Evolutionary conservation across 2,797 vertebrate genomes (phyloP).

Genomic region (Coregonus ussuriensis): DNA sequence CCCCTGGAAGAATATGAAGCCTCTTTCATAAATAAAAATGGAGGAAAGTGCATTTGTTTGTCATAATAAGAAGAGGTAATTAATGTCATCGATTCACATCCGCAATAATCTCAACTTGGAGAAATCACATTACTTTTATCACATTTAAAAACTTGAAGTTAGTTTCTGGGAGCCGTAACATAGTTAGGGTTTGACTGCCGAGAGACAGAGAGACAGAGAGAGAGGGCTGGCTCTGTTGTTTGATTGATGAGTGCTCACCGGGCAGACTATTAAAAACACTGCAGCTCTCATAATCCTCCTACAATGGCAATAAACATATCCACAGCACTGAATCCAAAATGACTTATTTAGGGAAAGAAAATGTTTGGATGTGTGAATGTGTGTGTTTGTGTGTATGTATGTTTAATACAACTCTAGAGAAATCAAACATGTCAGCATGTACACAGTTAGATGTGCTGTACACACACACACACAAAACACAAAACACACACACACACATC

Average conservation of each 20-base stretch:
- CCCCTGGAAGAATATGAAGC: slow-evolving; percentile 70
- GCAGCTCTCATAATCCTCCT: slow-evolving; percentile 79
- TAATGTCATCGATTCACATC: slow-evolving; percentile 97
- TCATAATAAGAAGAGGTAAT: slow-evolving; percentile 95
- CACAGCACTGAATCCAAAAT: slow-evolving; percentile 79
- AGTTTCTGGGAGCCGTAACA: slow-evolving; percentile 89
- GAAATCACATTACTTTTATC: slow-evolving; percentile 96
- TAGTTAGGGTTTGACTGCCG: slow-evolving; percentile 83
- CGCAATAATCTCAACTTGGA: slow-evolving; percentile 86
- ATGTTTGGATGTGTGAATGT: slow-evolving; percentile 46
- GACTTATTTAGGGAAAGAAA: slow-evolving; percentile 77
- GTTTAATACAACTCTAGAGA: slow-evolving; percentile 58
- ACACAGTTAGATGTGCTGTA: slow-evolving; percentile 32
- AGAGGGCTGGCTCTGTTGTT: slow-evolving; percentile 69
- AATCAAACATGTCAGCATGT: slow-evolving; percentile 56
- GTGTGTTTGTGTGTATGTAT: slow-evolving; percentile 3
- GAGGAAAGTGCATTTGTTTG: slow-evolving; percentile 83
- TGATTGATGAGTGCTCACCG: slow-evolving; percentile 91
- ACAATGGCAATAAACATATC: slow-evolving; percentile 84
- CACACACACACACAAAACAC: background rate
- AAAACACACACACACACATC: background rate
- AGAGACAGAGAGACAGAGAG: slow-evolving; percentile 77
- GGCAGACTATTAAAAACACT: slow-evolving; percentile 81
- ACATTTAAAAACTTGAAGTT: slow-evolving; percentile 96
- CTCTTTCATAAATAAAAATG: slow-evolving; percentile 90